These are phyloP conservation scores for Trichechus manatus DNA, from an alignment of 2,113 vertebrate species.

Conservation along the genomic window DNA sequence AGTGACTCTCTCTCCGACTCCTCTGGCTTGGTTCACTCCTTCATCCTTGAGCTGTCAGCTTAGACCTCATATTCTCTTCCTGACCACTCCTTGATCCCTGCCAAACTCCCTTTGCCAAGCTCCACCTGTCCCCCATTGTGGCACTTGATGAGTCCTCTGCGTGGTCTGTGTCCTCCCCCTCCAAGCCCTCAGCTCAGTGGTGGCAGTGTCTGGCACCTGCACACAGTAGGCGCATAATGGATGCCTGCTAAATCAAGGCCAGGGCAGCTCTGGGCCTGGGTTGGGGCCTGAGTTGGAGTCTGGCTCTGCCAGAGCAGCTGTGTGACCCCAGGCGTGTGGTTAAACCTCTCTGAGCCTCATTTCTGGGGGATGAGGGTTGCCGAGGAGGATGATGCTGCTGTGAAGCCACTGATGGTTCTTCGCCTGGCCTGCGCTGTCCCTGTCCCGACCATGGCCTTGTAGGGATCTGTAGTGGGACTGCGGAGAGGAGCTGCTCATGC, in stretches of 20 bases:
- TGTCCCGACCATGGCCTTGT: neutral
- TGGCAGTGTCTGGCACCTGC: neutral
- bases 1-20: neutral
- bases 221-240: neutral
- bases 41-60: neutral
- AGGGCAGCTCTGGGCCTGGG: neutral
- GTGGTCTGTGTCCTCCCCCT: neutral
- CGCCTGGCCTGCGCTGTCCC: neutral
- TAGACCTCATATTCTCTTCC: neutral
- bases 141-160: neutral
- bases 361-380: neutral
- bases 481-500: slow-evolving; percentile 73
- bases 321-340: neutral
- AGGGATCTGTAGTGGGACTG: neutral
- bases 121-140: neutral
- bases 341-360: neutral
- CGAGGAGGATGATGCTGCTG: neutral
- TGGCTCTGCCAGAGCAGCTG: neutral
- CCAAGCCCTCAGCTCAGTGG: neutral
- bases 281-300: neutral
- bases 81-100: neutral
- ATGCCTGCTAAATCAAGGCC: neutral
- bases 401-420: neutral
- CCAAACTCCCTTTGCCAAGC: neutral
- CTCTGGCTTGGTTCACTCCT: neutral